Conservation (phyloP, 2,113 vertebrate species). For the Notechis scutatus region DNA sequence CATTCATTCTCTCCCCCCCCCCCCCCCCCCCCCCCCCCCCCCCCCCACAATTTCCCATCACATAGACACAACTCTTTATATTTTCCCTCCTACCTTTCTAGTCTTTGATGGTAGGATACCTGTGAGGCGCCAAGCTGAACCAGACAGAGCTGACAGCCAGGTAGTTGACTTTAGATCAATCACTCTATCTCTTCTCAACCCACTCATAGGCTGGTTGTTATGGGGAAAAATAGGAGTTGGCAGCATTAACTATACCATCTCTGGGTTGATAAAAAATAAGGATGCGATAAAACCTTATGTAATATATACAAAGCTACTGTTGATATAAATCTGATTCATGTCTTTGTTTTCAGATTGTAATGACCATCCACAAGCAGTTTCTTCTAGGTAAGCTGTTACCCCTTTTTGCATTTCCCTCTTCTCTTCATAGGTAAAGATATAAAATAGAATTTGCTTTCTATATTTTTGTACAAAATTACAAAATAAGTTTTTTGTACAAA, state of each 20-base stretch:
- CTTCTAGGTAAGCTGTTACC: constrained; percentile 41
- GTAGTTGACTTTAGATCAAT: neutral
- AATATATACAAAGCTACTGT: neutral
- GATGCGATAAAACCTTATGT: neutral
- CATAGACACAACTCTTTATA: neutral
- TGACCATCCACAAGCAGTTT: constrained; percentile 22
- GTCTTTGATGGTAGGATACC: neutral
- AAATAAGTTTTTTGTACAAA: too few relatives aligned
- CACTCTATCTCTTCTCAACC: neutral
- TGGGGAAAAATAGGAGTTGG: neutral
- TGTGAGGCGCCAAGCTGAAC: accelerated
- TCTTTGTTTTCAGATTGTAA: constrained; percentile 47
- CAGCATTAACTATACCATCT: neutral
- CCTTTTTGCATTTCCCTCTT: neutral
- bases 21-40: too few relatives aligned
- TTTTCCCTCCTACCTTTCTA: neutral
- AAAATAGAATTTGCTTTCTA: neutral
- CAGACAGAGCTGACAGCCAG: neutral
- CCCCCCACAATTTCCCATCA: neutral
- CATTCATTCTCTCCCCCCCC: neutral
- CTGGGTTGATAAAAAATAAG: neutral
- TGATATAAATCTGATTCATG: neutral
- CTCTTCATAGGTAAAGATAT: constrained; percentile 9
- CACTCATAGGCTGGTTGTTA: neutral
- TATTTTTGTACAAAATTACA: too few relatives aligned